These are phyloP conservation scores for Neoascia interrupta DNA, from an alignment of 2,888 invertebrate genomes.

Conservation along the genomic window DNA sequence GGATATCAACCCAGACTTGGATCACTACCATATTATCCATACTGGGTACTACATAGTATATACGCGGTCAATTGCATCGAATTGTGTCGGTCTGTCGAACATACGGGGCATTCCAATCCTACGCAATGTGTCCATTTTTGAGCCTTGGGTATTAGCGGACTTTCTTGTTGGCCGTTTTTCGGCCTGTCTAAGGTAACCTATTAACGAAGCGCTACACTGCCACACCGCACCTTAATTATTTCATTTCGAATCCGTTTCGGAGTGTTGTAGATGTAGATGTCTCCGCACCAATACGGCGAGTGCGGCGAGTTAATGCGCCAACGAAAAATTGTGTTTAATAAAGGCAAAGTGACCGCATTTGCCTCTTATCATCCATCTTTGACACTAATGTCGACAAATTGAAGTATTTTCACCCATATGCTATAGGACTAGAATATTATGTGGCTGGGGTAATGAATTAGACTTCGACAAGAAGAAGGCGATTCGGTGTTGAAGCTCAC, in stretches of 20 bases:
- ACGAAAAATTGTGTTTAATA: conserved; percentile 59
- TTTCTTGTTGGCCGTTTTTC: conserved; percentile 5
- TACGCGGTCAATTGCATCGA: conserved; percentile 29
- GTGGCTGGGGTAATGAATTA: conserved; percentile 66
- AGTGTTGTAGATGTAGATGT: conserved; percentile 18
- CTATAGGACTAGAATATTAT: not conserved
- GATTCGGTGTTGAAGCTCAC: conserved; percentile 40
- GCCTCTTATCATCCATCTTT: conserved; percentile 72
- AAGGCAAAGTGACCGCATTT: conserved; percentile 60
- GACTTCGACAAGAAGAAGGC: conserved; percentile 62
- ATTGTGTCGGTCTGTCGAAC: conserved; percentile 31
- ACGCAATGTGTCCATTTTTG: conserved; percentile 38
- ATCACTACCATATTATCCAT: conserved; percentile 20
- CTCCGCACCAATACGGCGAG: not conserved
- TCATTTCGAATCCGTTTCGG: conserved; percentile 39
- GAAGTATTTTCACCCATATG: conserved; percentile 71
- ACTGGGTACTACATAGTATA: conserved; percentile 2
- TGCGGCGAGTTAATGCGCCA: conserved; percentile 27
- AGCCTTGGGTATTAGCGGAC: conserved; percentile 26
- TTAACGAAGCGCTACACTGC: conserved; percentile 46
- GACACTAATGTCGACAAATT: conserved; percentile 75
- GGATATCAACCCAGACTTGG: conserved; percentile 62
- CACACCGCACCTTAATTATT: conserved; percentile 49
- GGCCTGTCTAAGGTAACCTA: conserved; percentile 27
- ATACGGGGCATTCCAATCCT: conserved; percentile 52